Base-by-base conservation (phyloP, 2,797 vertebrate species). In the Pteronotus mesoamericanus region DNA sequence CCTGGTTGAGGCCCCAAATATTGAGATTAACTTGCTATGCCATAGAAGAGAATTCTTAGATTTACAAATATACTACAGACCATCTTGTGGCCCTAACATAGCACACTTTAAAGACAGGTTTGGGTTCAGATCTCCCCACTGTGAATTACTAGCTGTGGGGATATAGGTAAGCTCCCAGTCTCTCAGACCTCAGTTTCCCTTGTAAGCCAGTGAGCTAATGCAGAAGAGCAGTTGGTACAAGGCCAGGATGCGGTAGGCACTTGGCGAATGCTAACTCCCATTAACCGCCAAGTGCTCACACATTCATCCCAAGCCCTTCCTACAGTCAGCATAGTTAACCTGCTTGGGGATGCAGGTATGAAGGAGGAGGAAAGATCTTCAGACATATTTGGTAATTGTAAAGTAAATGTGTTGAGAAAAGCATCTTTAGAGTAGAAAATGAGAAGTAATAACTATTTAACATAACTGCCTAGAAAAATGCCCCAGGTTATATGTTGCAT, bases 351-450 rank as follows among this genome's bases (percentile, higher is more conserved):
- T 8, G 2, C 14, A 32, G n/a, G 2, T 32, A 1, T 24, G 26
- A 10, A 34, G 5, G 37, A 87, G 24, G n/a, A 37, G 6, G 68
- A 85, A 80, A 69, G 8, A 85, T 32, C 46, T 5, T 48, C 72
- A n/a, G 64, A 55, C 32, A 15, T 32, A 44, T 55, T 83, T 66
- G 16, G 9, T 77, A 84, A 53, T 53, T 83, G 1, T 24, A 69
- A 74, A 66, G 29, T 32, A 79, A 88, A 53, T n/a, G 0, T 71
- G 93, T 91, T 53, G 24, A 87, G 44, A 64, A 82, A 78, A 80
- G 8, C 77, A 72, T 77, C 18, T 71, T 78, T 55, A 86, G 8
- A 6, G 21, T 9, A 53, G 11, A 83, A 92, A 94, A 39, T 61
- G 57, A 48, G 1, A 91, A 87, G 42, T 64, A 93, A 68, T 68